Conservation (phyloP, 2,797 vertebrate species). For the Loris lydekkerianus region DNA sequence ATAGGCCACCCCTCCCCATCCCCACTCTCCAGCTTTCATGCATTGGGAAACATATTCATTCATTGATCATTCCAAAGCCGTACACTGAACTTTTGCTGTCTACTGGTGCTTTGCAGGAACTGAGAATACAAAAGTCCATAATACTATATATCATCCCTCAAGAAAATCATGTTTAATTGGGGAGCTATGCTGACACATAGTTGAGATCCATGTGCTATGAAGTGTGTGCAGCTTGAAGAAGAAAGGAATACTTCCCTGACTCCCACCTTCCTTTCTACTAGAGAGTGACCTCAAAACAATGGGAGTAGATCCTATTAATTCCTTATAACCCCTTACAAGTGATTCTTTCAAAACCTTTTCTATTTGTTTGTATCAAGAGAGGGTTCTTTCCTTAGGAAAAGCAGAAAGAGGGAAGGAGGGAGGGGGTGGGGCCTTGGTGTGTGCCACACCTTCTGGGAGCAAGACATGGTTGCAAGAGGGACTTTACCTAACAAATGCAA, state of each 20-base stretch:
- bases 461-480: too few relatives aligned
- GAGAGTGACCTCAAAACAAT: neutral
- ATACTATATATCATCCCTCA: neutral
- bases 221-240: neutral
- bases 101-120: neutral
- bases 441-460: too few relatives aligned
- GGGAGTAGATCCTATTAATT: neutral
- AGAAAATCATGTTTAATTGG: neutral
- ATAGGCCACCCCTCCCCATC: neutral
- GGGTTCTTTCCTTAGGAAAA: too few relatives aligned
- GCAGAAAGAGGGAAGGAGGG: too few relatives aligned
- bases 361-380: neutral
- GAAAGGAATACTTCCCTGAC: neutral
- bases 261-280: neutral
- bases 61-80: neutral
- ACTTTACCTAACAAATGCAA: too few relatives aligned
- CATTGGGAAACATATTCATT: neutral
- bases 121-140: neutral
- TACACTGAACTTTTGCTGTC: neutral
- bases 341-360: neutral
- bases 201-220: neutral
- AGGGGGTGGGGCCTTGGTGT: too few relatives aligned
- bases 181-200: neutral
- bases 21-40: neutral
- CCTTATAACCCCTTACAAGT: neutral